Percentiles rank a stretch among this genome's conserved stretches.
Conservation (phyloP, 2,888 invertebrate species). For the Abrostola tripartita region DNA sequence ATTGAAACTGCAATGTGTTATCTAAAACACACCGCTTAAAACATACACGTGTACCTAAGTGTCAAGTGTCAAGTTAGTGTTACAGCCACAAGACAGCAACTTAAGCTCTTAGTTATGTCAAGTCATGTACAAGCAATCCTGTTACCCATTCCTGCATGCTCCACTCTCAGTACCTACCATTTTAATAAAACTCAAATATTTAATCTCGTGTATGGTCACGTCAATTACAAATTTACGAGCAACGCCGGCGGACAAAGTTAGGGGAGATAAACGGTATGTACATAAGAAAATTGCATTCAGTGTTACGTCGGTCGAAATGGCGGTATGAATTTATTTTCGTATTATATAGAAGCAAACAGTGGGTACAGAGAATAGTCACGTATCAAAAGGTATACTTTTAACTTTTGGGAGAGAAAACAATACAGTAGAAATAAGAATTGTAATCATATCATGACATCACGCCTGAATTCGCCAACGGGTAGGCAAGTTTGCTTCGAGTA, state of each 20-base stretch:
- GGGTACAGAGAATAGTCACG: conserved; percentile 2
- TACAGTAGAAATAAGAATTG: too few species aligned
- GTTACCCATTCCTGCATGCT: not conserved
- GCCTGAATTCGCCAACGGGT: too few species aligned
- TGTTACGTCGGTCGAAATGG: conserved; percentile 23
- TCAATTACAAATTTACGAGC: conserved; percentile 57
- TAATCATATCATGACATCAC: too few species aligned
- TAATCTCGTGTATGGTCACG: conserved; percentile 52
- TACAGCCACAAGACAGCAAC: conserved; percentile 19
- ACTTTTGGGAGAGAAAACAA: too few species aligned
- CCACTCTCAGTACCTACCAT: conserved; percentile 11
- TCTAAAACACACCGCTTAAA: not conserved
- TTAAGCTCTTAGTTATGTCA: conserved; percentile 21
- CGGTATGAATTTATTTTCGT: conserved; percentile 39
- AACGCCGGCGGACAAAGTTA: conserved; percentile 44
- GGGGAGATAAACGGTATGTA: conserved; percentile 57
- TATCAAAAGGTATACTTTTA: not conserved
- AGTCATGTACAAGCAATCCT: conserved; percentile 35
- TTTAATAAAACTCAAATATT: conserved; percentile 56
- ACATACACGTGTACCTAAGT: conserved; percentile 1
- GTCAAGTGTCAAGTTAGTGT: conserved; percentile 12
- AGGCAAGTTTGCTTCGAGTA: too few species aligned
- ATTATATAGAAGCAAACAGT: conserved; percentile 17
- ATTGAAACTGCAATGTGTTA: not conserved
- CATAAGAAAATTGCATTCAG: conserved; percentile 55